These are phyloP conservation scores for Onthophagus sagittarius DNA, from an alignment of 2,888 invertebrate species.

Conservation along the genomic window DNA sequence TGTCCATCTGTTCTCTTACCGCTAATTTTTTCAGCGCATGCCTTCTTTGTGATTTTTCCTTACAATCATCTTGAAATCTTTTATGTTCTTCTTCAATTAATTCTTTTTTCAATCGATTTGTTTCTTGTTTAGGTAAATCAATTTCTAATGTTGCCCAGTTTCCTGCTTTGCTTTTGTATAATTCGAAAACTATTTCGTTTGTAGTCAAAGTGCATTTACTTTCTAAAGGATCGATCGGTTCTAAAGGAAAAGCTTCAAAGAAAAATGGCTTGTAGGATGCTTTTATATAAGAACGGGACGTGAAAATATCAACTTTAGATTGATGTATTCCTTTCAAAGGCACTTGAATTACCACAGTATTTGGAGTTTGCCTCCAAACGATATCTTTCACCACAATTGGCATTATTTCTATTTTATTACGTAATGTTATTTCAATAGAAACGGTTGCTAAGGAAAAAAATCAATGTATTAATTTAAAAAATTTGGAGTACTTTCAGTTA, in stretches of 20 bases:
- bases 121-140: conserved; percentile 55
- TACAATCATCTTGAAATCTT: conserved; percentile 53
- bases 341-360: conserved; percentile 59
- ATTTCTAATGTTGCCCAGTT: conserved; percentile 59
- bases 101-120: conserved; percentile 54
- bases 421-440: conserved; percentile 14
- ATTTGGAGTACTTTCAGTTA: too few species aligned
- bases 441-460: conserved; percentile 18
- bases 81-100: conserved; percentile 56
- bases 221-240: conserved; percentile 57
- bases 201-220: conserved; percentile 65
- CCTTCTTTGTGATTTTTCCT: conserved; percentile 54
- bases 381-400: conserved; percentile 72
- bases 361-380: conserved; percentile 69
- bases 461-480: not conserved
- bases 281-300: conserved; percentile 67
- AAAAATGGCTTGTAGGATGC: conserved; percentile 68
- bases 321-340: conserved; percentile 60
- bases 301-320: conserved; percentile 67
- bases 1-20: conserved; percentile 57
- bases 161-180: conserved; percentile 57
- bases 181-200: conserved; percentile 61
- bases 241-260: conserved; percentile 68
- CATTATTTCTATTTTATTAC: conserved; percentile 47
- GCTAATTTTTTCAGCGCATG: conserved; percentile 57